These are phyloP conservation scores for Diploptera punctata DNA, from an alignment of 2,888 invertebrate genomes.

Conservation along the genomic window DNA sequence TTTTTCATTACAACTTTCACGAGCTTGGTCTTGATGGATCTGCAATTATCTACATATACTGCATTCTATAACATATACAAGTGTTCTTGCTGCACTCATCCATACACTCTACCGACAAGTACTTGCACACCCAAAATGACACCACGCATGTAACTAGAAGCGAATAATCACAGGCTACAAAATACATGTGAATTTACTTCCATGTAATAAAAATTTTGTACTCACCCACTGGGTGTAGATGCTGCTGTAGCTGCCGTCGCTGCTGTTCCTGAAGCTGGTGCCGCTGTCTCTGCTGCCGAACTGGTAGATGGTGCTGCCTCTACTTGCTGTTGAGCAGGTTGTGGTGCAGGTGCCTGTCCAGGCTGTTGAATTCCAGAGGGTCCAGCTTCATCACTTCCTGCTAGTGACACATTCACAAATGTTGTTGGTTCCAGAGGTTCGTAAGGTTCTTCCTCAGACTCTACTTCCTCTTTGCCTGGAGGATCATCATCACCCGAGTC, in stretches of 20 bases:
- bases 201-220: conserved; percentile 26
- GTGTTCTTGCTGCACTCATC: too few relatives aligned
- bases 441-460: conserved; percentile 49
- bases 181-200: conserved; percentile 37
- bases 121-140: background rate
- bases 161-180: background rate
- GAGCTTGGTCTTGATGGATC: too few relatives aligned
- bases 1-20: too few relatives aligned
- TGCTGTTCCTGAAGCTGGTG: background rate
- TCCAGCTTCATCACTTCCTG: conserved; percentile 54
- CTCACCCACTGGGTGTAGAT: conserved; percentile 42
- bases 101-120: background rate
- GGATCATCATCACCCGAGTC: conserved; percentile 35
- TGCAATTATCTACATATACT: too few relatives aligned
- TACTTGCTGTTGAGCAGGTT: background rate
- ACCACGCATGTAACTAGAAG: background rate
- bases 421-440: conserved; percentile 54
- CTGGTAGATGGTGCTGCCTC: conserved; percentile 10
- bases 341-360: background rate
- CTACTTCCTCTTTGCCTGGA: conserved; percentile 39
- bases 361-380: conserved; percentile 53
- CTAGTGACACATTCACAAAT: conserved; percentile 53
- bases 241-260: conserved; percentile 13
- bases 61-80: too few relatives aligned
- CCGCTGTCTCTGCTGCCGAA: background rate